Conservation (phyloP, 2,113 vertebrate species). For the Cottus gobio region DNA sequence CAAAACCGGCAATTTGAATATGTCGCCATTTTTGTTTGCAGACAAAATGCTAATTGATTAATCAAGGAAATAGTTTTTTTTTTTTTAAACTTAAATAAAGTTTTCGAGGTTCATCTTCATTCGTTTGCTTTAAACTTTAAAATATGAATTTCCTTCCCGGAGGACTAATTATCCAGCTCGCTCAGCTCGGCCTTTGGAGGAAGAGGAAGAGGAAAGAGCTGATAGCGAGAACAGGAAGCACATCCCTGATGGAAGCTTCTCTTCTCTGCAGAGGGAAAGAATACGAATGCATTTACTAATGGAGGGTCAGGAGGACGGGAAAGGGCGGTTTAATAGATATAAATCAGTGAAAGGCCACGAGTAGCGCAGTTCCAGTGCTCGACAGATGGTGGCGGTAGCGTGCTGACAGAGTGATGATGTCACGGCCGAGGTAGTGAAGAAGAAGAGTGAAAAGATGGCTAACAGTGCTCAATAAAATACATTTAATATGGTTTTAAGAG, state of each 20-base stretch:
- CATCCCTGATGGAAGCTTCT: neutral
- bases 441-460: neutral
- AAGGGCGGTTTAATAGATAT: neutral
- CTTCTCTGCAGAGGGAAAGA: neutral
- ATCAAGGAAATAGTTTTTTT: neutral
- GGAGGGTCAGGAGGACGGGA: neutral
- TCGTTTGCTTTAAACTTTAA: neutral
- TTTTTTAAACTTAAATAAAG: neutral
- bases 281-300: neutral
- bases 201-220: neutral
- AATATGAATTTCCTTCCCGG: neutral
- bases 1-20: too few relatives aligned
- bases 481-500: neutral
- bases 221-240: conserved; percentile 34
- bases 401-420: neutral
- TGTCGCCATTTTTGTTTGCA: too few relatives aligned
- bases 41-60: neutral
- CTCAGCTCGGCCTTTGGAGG: neutral
- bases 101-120: neutral
- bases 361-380: neutral
- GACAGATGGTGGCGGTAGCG: neutral
- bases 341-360: too few relatives aligned
- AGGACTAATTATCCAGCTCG: too few relatives aligned
- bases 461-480: neutral
- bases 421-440: neutral